These are phyloP conservation scores for Uria lomvia DNA, from an alignment of 2,113 vertebrate genomes.

Conservation along the genomic window DNA sequence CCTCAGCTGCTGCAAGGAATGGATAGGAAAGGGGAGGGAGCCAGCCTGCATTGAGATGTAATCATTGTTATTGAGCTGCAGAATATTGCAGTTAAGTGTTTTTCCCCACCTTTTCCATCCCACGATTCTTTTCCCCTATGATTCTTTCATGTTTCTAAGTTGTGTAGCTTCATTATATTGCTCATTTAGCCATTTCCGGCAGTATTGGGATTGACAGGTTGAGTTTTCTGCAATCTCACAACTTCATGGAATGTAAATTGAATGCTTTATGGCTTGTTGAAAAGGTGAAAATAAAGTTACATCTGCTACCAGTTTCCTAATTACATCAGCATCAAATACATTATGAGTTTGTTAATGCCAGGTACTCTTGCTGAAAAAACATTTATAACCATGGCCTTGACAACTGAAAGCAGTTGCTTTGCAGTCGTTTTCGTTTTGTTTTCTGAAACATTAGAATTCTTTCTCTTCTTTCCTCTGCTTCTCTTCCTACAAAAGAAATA, in stretches of 20 bases:
- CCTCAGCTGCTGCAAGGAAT: background rate
- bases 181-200: background rate
- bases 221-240: slow-evolving; percentile 38
- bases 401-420: slow-evolving; percentile 7
- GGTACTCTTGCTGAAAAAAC: background rate
- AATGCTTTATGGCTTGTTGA: slow-evolving; percentile 30
- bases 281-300: slow-evolving; percentile 34
- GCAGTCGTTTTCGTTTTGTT: background rate
- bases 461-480: background rate
- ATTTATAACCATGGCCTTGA: background rate
- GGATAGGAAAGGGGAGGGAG: background rate
- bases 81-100: background rate
- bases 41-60: background rate
- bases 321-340: slow-evolving; percentile 14
- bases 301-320: slow-evolving; percentile 30
- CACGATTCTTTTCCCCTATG: background rate
- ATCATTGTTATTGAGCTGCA: background rate
- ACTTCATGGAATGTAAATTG: slow-evolving; percentile 25
- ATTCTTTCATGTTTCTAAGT: background rate
- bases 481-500: background rate
- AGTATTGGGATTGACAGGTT: background rate
- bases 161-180: background rate
- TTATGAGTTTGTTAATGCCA: background rate
- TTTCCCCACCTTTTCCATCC: background rate
- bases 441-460: background rate